Evolutionary conservation across 2,797 vertebrate species (phyloP).

Genomic region (Chrosomus eos): DNA sequence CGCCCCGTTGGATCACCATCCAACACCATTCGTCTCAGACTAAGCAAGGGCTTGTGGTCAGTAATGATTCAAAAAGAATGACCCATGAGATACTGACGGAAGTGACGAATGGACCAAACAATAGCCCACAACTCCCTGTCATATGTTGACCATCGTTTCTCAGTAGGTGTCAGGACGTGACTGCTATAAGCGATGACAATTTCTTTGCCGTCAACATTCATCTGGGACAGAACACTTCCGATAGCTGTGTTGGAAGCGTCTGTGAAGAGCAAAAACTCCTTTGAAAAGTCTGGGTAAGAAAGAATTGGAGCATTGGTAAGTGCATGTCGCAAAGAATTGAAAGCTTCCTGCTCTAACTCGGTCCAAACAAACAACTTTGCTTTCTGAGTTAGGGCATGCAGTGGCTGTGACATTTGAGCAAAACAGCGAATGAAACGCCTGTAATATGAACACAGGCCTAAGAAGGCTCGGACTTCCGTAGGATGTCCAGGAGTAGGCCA

Average conservation of each 20-base stretch:
- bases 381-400: constrained; percentile 36
- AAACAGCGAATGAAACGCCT: constrained; percentile 18
- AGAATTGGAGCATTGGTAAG: too few relatives aligned
- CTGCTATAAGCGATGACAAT: background rate
- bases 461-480: constrained; percentile 32
- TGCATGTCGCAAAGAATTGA: too few relatives aligned
- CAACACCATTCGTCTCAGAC: background rate
- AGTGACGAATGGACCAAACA: background rate
- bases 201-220: background rate
- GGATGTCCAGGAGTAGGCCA: constrained; percentile 20
- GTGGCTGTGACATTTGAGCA: background rate
- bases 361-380: constrained; percentile 2
- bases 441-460: constrained; percentile 43
- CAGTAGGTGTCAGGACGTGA: background rate
- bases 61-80: background rate
- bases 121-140: constrained; percentile 4
- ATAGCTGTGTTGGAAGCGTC: too few relatives aligned
- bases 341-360: too few relatives aligned
- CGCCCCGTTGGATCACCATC: background rate
- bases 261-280: too few relatives aligned
- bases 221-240: too few relatives aligned
- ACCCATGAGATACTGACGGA: too few relatives aligned
- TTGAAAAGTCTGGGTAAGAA: too few relatives aligned
- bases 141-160: background rate
- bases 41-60: constrained; percentile 21